phyloP scores from a whole-genome alignment of 2,113 vertebrate genomes.

The Fregetta grallaria region DNA sequence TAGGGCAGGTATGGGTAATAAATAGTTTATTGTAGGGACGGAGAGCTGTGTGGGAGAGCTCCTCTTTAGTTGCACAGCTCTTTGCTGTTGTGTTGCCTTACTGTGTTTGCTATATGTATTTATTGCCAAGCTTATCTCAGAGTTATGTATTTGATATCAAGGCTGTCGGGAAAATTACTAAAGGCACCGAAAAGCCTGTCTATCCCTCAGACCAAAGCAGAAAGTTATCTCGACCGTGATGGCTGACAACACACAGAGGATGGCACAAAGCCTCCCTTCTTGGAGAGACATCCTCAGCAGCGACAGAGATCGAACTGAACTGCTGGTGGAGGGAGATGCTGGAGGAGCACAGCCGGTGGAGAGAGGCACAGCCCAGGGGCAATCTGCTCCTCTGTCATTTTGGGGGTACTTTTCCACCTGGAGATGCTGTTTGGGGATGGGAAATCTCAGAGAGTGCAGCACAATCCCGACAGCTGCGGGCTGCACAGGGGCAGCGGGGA shows the following conservation, averaged over 20 bases:
- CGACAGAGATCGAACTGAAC: background rate
- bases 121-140: slow-evolving; percentile 9
- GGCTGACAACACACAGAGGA: background rate
- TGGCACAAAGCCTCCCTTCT: background rate
- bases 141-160: background rate
- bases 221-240: background rate
- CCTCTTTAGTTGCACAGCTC: background rate
- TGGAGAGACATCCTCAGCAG: background rate
- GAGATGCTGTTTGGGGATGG: background rate
- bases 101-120: background rate
- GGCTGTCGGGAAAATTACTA: background rate
- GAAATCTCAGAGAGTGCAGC: background rate
- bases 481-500: background rate
- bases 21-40: background rate
- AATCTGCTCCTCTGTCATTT: background rate
- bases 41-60: background rate
- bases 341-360: background rate
- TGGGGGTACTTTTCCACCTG: background rate
- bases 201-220: background rate
- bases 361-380: background rate
- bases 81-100: background rate
- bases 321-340: background rate
- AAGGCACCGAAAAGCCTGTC: background rate
- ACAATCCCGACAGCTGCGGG: background rate
- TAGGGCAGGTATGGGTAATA: background rate